Base-by-base conservation (phyloP, 1,140 invertebrate species). In the Drosophila tani region DNA sequence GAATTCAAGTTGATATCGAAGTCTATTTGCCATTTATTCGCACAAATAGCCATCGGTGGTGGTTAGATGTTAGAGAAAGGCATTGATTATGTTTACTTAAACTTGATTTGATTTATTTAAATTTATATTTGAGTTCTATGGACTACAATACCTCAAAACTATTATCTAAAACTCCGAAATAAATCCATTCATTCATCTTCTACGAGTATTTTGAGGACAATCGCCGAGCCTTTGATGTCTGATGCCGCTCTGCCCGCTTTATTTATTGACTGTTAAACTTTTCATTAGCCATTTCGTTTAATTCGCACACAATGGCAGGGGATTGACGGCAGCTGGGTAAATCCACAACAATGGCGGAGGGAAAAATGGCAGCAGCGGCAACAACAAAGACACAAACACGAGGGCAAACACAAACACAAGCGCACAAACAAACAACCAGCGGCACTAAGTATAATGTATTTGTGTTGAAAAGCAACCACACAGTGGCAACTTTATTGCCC, bases 251-350 rank as follows among this genome's bases (percentile, higher is more conserved):
- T 57, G 59, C 55, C 67, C 46, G 64, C 68, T 68, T 88, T 87
- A 87, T 87, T 87, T 87, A 88, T 90, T 88, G 84, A 84, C 84
- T 87, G 84, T 87, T 87, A 87, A 87, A 87, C 84, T 87, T 87
- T 87, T 88, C 84, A 87, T 87, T 87, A 87, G 84, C 84, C 84
- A 87, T 87, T 87, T 87, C 85, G 85, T 78, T 87, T 88, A 87
- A 87, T 87, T 84, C 84, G 73, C 84, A 87, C 81, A 87, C 84
- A 87, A 87, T 84, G 79, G 74, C 77, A 60, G 51, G 82, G 81
- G 83, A 88, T 81, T 88, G 77, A 88, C 78, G 75, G 73, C 50
- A 62, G 40, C 35, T 43, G 38, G 47, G 15, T n/a, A 50, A 79
- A 43, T 70, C 32, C 49, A 66, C 66, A 71, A 71, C 59, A 57